Evolutionary conservation across 2,797 vertebrate species (phyloP).

Genomic region (Xenopus petersii): DNA sequence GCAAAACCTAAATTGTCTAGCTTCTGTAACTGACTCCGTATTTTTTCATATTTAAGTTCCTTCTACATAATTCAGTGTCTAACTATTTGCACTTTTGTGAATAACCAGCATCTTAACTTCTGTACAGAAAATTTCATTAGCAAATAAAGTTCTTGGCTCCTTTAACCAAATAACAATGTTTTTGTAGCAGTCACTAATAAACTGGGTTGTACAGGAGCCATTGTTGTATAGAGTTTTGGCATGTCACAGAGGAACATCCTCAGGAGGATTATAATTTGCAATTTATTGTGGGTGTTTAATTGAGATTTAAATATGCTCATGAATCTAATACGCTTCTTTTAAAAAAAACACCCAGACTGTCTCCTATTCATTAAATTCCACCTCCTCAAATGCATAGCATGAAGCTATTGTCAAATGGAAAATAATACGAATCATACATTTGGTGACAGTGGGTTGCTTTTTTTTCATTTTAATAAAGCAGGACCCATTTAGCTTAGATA

Average conservation of each 20-base stretch:
- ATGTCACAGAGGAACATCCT: slow-evolving; percentile 5
- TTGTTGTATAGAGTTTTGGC: neutral
- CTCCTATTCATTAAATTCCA: slow-evolving; percentile 39
- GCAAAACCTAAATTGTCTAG: too few relatives aligned
- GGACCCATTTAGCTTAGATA: neutral
- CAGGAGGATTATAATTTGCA: slow-evolving; percentile 12
- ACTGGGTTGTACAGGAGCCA: neutral
- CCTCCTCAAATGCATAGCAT: slow-evolving; percentile 25
- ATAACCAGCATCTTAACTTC: too few relatives aligned
- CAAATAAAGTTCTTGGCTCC: too few relatives aligned
- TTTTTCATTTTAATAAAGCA: slow-evolving; percentile 2
- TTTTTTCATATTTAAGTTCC: too few relatives aligned
- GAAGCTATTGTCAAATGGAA: slow-evolving; percentile 23
- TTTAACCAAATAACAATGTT: too few relatives aligned
- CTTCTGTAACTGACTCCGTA: too few relatives aligned
- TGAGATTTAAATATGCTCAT: slow-evolving; percentile 34
- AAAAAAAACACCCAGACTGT: slow-evolving; percentile 15
- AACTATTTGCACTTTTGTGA: too few relatives aligned
- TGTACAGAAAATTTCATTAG: too few relatives aligned
- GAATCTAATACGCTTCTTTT: slow-evolving; percentile 24
- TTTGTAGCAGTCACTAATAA: too few relatives aligned
- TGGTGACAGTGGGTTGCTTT: slow-evolving; percentile 22
- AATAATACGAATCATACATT: slow-evolving; percentile 22
- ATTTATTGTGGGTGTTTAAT: slow-evolving; percentile 43
- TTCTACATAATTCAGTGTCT: too few relatives aligned